Conservation (phyloP, 2,888 invertebrate genomes). For the Pristionchus entomophagus region DNA sequence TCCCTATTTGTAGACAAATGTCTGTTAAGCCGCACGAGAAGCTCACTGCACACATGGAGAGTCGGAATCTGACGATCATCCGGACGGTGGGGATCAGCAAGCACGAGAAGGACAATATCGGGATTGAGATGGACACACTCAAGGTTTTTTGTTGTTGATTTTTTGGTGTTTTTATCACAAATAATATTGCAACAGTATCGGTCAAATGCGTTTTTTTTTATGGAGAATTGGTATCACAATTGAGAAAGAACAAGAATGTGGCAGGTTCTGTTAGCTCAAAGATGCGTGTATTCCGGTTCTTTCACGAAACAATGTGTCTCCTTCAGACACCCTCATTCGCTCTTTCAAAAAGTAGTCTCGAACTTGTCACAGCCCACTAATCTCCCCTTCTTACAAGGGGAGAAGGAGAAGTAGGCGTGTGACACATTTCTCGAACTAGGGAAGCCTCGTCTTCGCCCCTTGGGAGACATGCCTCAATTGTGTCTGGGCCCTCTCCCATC, state of each 20-base stretch:
- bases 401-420: not conserved
- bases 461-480: constrained; percentile 33
- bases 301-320: no score
- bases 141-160: constrained; percentile 58
- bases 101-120: constrained; percentile 70
- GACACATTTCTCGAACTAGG: constrained; percentile 38
- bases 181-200: no score
- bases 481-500: constrained; percentile 4
- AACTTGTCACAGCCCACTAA: constrained; percentile 27
- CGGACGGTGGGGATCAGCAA: constrained; percentile 72
- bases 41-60: constrained; percentile 71
- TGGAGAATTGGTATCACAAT: no score
- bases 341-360: not conserved
- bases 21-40: constrained; percentile 72
- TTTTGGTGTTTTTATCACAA: no score
- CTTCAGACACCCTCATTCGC: not conserved
- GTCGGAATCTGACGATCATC: constrained; percentile 61
- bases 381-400: not conserved
- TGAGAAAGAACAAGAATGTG: no score
- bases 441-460: no score
- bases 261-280: no score
- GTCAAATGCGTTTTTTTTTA: no score
- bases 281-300: no score
- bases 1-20: not conserved
- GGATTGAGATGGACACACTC: constrained; percentile 66